Conservation (phyloP, 2,797 vertebrate genomes). For the Leptatherina wallacei region DNA sequence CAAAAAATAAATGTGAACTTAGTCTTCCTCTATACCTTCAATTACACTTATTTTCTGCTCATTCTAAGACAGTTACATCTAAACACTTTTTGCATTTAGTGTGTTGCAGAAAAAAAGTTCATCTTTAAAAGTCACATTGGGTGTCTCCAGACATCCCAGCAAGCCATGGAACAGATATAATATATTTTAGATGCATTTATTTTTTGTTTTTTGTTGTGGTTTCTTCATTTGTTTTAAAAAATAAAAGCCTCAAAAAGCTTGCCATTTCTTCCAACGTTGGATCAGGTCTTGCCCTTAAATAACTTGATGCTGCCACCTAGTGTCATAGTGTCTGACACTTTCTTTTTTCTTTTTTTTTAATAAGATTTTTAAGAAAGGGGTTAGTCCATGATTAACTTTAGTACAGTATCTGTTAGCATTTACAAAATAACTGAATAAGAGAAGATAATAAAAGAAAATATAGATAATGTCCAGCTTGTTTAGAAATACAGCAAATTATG, state of each 20-base stretch:
- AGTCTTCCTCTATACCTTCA: background rate
- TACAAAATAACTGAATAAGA: conserved; percentile 10
- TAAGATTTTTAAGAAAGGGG: background rate
- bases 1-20: background rate
- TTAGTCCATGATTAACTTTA: background rate
- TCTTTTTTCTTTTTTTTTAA: background rate
- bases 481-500: background rate
- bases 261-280: background rate
- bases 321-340: conserved; percentile 30
- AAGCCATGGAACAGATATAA: conserved; percentile 7
- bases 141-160: background rate
- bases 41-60: background rate
- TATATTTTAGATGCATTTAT: conserved; percentile 17
- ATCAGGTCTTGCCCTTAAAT: conserved; percentile 35
- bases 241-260: conserved; percentile 15
- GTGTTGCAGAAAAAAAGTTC: background rate
- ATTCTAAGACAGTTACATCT: background rate
- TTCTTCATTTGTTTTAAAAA: background rate
- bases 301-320: conserved; percentile 84
- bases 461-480: background rate
- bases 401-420: conserved; percentile 3
- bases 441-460: background rate
- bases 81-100: background rate
- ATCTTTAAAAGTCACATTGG: background rate
- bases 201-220: conserved; percentile 13